A percentile compares a stretch with the other conserved stretches of the same genome.
Evolutionary conservation across 2,113 vertebrate genomes (phyloP).

Genomic region (Chiloscyllium plagiosum): DNA sequence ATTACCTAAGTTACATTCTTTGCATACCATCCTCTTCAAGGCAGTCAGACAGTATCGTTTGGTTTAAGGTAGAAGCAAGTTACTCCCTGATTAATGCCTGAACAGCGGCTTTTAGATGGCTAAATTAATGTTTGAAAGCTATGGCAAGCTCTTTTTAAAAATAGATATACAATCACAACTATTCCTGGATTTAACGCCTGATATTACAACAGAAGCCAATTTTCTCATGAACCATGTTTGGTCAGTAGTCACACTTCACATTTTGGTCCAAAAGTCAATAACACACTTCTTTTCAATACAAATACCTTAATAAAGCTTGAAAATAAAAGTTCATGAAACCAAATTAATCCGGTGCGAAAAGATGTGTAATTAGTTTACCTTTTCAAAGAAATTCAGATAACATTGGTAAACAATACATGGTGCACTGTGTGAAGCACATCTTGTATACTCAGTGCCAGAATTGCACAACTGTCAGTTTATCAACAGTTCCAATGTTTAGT

Average conservation of each 20-base stretch:
- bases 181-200: background rate
- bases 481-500: background rate
- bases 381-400: background rate
- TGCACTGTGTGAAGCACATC: background rate
- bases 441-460: background rate
- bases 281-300: background rate
- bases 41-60: background rate
- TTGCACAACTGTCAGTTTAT: slow-evolving; percentile 16
- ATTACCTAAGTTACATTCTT: background rate
- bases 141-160: background rate
- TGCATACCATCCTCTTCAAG: background rate
- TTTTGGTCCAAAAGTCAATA: background rate
- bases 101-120: background rate
- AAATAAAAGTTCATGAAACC: background rate
- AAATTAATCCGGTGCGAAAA: slow-evolving; percentile 9
- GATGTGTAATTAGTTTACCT: slow-evolving; percentile 22
- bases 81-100: background rate
- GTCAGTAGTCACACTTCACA: background rate
- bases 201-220: background rate
- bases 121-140: background rate
- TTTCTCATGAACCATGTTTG: background rate
- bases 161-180: background rate
- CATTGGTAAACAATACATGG: background rate
- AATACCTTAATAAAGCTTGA: background rate
- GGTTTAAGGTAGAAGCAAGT: background rate